Evolutionary conservation across 1,140 invertebrate species (phyloP), one percentile per base, ranked within the genome.

Genomic region (Monochamus saltuarius): DNA sequence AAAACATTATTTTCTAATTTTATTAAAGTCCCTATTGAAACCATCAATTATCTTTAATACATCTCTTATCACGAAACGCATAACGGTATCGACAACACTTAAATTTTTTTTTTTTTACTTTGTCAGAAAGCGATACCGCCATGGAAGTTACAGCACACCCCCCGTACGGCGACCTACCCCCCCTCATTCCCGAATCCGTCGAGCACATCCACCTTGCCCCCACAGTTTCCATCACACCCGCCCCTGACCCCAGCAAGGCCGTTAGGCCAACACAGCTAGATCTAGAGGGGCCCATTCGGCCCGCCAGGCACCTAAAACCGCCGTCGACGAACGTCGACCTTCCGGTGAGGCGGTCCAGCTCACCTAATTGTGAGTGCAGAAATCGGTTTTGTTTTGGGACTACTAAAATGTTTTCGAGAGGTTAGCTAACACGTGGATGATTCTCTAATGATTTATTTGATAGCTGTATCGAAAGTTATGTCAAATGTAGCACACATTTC

Each of bases 221-320:
- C 37, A 46, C 56, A n/a, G 61, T 70, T 11, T 64, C 69, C 14
- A 53, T 70, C 9, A 73, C 68, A n/a, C 65, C 72, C 14, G 69
- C 64, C 37, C 50, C 69, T 9, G 17, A 53, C 22, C 22, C 22
- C 22, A 29, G 22, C 55, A 70, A 56, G 63, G 60, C 69, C 36
- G 61, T 72, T 29, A 72, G 74, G 57, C 75, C 76, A 42, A 72
- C 66, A 58, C 71, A 70, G 43, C 69, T 75, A 43, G 62, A 75
- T 46, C 63, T 75, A 49, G 72, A 71, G 11, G 73, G 71, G 61
- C 75, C 75, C 14, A 67, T 76, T 34, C 65, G 75, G 39, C 77
- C 78, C 46, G 66, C 63, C 55, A 69, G 77, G 66, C 72, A 73
- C 52, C 67, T 73, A 11, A 65, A 73, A 58, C 72, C 74, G 45